Evolutionary conservation across 2,888 invertebrate species (phyloP), one percentile per base, ranked within the genome.

Genomic region (Schizotus pectinicornis): DNA sequence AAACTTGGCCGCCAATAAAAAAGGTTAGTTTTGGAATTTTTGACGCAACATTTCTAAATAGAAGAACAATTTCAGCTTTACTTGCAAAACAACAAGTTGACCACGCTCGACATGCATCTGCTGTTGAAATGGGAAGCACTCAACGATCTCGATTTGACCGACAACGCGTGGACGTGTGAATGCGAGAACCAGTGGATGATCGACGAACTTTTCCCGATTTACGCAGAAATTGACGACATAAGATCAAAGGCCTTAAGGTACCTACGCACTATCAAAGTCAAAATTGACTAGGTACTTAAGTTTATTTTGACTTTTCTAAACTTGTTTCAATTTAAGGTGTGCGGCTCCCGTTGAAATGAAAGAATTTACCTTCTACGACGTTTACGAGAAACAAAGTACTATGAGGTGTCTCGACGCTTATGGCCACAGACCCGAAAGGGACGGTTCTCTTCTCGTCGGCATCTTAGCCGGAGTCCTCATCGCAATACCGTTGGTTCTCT

Each of bases 161-260:
- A 84, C 68, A 94, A 94, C 75, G 88, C 89, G 0, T 94, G 86
- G 88, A 81, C 84, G 22, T 94, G 94, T 73, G 91, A 92, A 74
- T 91, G 90, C 70, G 84, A 87, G 59, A 92, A 92, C 56, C 88
- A 90, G 70, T 90, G 90, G 86, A 83, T 94, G 79, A 86, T 92
- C 9, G 84, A 86, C 32, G 79, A 82, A n/a, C 76, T 92, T 42
- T 83, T 86, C 39, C 82, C 84, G 0, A 74, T 83, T 11, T 81
- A 88, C 1, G 79, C 83, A 1, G 74, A 73, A 11, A 79, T 79
- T 35, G 77, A 79, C 0, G 74, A 75, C 0, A 81, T 81, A 8
- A 71, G 76, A 31, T 80, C 84, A 0, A 75, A 79, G 9, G 74
- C 78, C 31, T 80, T 86, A 74, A 73, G 77, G 86, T 86, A 76